A percentile compares a stretch with the other conserved stretches of the same genome.
Conservation (phyloP, 2,888 invertebrate species). For the Pollenia amentaria region DNA sequence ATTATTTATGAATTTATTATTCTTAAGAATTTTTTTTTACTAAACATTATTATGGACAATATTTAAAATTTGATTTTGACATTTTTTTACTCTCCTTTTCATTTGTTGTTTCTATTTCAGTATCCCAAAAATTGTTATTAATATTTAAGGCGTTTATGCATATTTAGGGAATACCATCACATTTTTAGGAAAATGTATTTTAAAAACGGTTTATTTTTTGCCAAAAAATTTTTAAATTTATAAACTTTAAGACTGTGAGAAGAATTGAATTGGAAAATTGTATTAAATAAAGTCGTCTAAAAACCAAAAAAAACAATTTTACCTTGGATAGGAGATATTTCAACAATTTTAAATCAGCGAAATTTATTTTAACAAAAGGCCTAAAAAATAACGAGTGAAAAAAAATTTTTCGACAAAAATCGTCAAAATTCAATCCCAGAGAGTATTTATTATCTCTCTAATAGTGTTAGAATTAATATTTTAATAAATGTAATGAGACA, state of each 20-base stretch:
- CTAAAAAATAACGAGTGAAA: too few species aligned
- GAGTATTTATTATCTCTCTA: too few species aligned
- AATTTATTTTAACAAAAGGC: too few species aligned
- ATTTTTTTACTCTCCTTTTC: too few species aligned
- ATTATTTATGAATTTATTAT: not conserved
- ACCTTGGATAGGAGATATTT: too few species aligned
- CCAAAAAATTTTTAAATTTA: not conserved
- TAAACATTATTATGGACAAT: not conserved
- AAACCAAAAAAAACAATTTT: too few species aligned
- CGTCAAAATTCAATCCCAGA: too few species aligned
- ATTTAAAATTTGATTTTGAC: not conserved
- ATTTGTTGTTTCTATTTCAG: not conserved
- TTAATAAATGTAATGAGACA: too few species aligned
- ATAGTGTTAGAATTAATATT: too few species aligned
- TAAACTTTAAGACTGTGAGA: slow-evolving; percentile 2
- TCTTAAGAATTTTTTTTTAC: not conserved
- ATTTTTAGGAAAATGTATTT: slow-evolving; percentile 13
- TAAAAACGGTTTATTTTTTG: slow-evolving; percentile 15
- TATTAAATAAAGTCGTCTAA: not conserved
- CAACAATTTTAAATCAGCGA: too few species aligned
- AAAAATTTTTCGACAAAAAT: too few species aligned
- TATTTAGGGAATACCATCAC: slow-evolving; percentile 50
- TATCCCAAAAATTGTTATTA: slow-evolving; percentile 14
- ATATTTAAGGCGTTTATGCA: slow-evolving; percentile 45
- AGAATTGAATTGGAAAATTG: slow-evolving; percentile 39